A percentile compares a stretch with the other conserved stretches of the same genome.
Evolutionary conservation across 2,888 invertebrate species (phyloP).

Genomic region (Idaea dimidiata): DNA sequence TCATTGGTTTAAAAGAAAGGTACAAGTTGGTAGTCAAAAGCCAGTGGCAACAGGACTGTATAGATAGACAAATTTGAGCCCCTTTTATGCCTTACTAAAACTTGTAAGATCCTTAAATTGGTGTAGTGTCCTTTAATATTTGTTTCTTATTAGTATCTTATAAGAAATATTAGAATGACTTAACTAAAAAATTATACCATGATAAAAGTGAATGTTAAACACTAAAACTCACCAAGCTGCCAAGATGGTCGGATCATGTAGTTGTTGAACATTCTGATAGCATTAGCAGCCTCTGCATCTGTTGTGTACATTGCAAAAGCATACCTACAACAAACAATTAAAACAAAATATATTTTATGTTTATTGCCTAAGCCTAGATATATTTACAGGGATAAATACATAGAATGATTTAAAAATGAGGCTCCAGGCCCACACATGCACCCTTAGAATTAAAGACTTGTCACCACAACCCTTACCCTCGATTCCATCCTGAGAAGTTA

Average conservation of each 20-base stretch:
- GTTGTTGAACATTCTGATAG: slow-evolving; percentile 84
- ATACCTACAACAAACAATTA: slow-evolving; percentile 68
- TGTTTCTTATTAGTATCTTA: background rate
- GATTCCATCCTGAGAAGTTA: slow-evolving; percentile 85
- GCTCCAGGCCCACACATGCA: no score
- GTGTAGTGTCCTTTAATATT: background rate
- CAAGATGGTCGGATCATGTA: slow-evolving; percentile 84
- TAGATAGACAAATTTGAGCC: no score
- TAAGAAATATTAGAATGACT: background rate
- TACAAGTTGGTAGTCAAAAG: no score
- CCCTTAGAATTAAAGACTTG: background rate
- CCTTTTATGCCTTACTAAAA: no score
- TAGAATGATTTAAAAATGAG: no score
- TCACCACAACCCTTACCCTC: slow-evolving; percentile 78
- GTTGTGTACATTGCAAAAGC: slow-evolving; percentile 85
- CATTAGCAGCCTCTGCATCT: slow-evolving; percentile 82
- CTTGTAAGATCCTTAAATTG: no score
- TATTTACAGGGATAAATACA: no score
- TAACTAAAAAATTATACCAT: background rate
- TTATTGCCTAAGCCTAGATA: no score
- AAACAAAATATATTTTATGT: slow-evolving; percentile 6
- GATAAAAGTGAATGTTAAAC: no score
- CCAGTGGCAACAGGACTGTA: no score
- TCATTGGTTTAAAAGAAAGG: no score
- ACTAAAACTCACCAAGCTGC: slow-evolving; percentile 68